Conservation (phyloP, 2,113 vertebrate genomes). For the Eidolon helvum region DNA sequence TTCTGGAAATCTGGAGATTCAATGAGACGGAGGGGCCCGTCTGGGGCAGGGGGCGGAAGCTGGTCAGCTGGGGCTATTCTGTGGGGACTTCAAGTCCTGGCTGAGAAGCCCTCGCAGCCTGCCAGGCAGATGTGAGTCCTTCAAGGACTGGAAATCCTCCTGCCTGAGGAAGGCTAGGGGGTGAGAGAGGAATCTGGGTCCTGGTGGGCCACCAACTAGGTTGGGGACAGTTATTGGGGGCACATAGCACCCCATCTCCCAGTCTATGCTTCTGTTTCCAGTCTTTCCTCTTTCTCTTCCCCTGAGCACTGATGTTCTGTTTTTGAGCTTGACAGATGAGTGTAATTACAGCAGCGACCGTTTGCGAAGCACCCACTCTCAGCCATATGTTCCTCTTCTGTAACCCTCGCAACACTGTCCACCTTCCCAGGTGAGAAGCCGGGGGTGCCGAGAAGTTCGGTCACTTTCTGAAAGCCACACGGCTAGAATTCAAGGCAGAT, state of each 20-base stretch:
- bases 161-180: neutral
- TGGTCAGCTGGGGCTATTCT: neutral
- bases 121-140: neutral
- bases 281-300: neutral
- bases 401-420: neutral
- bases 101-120: neutral
- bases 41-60: too few species aligned
- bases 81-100: fast-evolving
- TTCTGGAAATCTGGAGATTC: too few species aligned
- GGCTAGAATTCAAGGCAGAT: neutral
- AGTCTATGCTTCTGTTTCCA: neutral
- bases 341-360: neutral
- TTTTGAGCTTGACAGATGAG: neutral
- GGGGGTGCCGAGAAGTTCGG: neutral
- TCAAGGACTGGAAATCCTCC: neutral
- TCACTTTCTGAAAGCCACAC: neutral
- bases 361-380: neutral
- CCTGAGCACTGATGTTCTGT: neutral
- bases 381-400: neutral
- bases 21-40: neutral
- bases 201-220: too few species aligned
- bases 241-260: neutral
- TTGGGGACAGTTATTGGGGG: neutral
- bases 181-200: neutral
- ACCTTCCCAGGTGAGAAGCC: neutral